phyloP scores from a whole-genome alignment of 2,113 vertebrate species.

The Indri indri region DNA sequence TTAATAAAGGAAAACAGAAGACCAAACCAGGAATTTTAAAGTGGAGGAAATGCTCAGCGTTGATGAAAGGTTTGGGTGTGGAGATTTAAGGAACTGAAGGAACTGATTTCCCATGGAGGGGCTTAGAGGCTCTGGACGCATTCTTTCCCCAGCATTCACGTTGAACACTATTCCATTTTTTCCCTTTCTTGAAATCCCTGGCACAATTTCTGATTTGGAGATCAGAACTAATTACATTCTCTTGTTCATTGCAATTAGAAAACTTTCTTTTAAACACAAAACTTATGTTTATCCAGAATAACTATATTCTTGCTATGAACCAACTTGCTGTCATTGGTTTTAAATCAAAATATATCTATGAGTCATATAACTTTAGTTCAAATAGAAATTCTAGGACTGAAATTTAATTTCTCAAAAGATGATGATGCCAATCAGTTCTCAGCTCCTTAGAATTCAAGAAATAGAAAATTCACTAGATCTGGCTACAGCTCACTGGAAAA shows the following conservation, averaged over 20 bases:
- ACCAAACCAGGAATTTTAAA: neutral
- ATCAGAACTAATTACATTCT: constrained; percentile 44
- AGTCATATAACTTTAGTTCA: constrained; percentile 27
- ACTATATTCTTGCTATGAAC: constrained; percentile 13
- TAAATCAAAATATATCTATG: constrained; percentile 46
- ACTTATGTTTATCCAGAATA: constrained; percentile 46
- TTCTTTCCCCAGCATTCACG: neutral
- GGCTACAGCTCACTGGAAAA: neutral
- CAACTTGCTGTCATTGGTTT: constrained; percentile 51
- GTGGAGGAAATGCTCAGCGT: neutral
- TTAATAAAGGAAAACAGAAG: constrained; percentile 42
- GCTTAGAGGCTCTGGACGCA: neutral
- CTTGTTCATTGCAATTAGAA: constrained; percentile 42
- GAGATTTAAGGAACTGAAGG: constrained; percentile 1
- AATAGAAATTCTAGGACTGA: constrained; percentile 33
- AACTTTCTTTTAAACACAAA: constrained; percentile 41
- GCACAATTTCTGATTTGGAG: constrained; percentile 32
- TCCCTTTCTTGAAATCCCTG: constrained; percentile 25
- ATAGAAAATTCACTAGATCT: neutral
- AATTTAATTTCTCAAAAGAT: constrained; percentile 52
- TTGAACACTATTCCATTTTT: neutral
- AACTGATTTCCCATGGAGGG: neutral
- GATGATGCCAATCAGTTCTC: constrained; percentile 14
- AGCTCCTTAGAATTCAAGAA: constrained; percentile 44
- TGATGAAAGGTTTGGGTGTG: neutral